Conservation (phyloP, 2,888 invertebrate genomes). For the Troglohyphantes excavatus region DNA sequence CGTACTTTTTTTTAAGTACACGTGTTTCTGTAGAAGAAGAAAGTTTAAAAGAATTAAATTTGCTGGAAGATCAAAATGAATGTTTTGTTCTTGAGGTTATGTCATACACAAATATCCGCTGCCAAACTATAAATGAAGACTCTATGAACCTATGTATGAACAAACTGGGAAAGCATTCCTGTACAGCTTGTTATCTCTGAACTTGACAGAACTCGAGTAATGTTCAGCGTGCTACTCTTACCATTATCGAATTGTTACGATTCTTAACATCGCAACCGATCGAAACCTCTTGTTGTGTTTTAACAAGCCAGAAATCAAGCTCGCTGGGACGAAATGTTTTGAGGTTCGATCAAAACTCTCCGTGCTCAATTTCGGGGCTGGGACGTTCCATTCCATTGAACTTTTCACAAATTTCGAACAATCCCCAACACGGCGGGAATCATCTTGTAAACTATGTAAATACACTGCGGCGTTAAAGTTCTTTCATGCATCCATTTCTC, state of each 20-base stretch:
- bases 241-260: too few species aligned
- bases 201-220: background rate
- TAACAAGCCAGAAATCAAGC: background rate
- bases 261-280: background rate
- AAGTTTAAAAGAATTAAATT: too few species aligned
- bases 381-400: background rate
- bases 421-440: background rate
- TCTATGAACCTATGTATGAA: background rate
- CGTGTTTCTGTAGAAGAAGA: background rate
- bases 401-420: background rate
- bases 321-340: background rate
- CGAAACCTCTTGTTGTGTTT: background rate
- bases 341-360: conserved; percentile 13
- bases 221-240: too few species aligned
- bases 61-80: background rate
- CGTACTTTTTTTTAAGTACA: background rate
- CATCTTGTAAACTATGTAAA: conserved; percentile 61
- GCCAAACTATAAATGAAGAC: background rate
- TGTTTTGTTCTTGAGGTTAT: background rate
- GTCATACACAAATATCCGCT: background rate
- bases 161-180: background rate
- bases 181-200: background rate
- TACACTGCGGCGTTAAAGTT: conserved; percentile 31
- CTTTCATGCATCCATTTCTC: conserved; percentile 31
- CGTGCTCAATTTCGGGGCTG: background rate